Base-by-base conservation (phyloP, 2,113 vertebrate genomes). In the Microtus oregoni region DNA sequence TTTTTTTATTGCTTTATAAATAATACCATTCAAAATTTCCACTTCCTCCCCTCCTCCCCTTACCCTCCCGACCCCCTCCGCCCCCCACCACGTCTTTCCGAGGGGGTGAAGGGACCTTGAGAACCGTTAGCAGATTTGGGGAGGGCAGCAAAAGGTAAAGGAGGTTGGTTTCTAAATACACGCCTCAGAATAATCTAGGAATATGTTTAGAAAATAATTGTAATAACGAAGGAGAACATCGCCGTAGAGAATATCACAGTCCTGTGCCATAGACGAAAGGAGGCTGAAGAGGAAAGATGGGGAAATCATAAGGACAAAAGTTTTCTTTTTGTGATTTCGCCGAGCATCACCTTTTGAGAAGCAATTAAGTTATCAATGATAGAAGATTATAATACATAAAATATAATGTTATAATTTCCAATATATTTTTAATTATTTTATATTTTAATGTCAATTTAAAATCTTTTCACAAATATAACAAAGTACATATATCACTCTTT, bases 211-310 rank as follows among this genome's bases (percentile, higher is more conserved):
- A 52, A 52, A 79, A n/a, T n/a, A 19, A n/a, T 77, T 47, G 76
- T 78, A 32, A 50, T 30, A 52, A 78, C 0, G 7, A 52, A 78
- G 9, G 32, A 70, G 32, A 20, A 52, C 8, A 20, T 79, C 4
- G 30, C 30, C 5, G 55, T 13, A n/a, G 22, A 11, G 32, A 52
- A n/a, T 20, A 11, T 24, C 50, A 35, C 17, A 13, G 4, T n/a
- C 32, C 0, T 9, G 17, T 1, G 4, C 50, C 4, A 32, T 20
- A 9, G 32, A 81, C 20, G 2, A 9, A 20, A 13, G 0, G 19
- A 81, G 5, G 32, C 77, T 79, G 30, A 19, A 35, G 5, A n/a
- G 10, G 32, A 55, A 22, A 55, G 52, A 55, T 6, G 11, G n/a
- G 1, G 10, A 58, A 7, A 58, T 20, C 50, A 81, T 4, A 58